Base-by-base conservation (phyloP, 2,888 invertebrate genomes). In the Amphipyra tragopoginis region DNA sequence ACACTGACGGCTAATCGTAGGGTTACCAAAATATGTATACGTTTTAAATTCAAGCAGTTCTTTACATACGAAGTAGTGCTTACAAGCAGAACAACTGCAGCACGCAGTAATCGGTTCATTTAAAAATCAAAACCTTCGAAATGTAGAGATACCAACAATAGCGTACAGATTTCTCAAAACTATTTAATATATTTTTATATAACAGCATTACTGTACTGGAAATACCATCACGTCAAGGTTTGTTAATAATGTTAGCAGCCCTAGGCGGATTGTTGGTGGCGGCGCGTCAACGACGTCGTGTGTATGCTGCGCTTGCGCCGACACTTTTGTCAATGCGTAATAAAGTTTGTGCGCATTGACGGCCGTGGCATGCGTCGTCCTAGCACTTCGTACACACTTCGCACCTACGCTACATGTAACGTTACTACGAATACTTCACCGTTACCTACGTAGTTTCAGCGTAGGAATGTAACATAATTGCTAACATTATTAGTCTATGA, bases 241-340 rank as follows among this genome's bases (percentile, higher is more conserved):
- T 70, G 54, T 64, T 65, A 74, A 73, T 76, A 62, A 59, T 59
- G 50, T 40, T 68, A 70, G 56, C 77, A 81, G 82, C 82, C 78
- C 85, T 80, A 72, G 60, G 73, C 67, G 77, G 72, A 65, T 72
- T 74, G 67, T 58, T 64, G 72, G 56, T 73, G 70, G 59, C 68
- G 63, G 65, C 50, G 69, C 64, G 75, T 77, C 83, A 92, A 92
- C 86, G 84, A 88, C 74, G 87, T 89, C 89, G 86, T 92, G 91
- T 91, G 91, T 93, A 92, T 93, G 88, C 93, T 72, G 72, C 72
- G 77, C 75, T 75, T 75, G 88, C 85, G 65, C 84, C 60, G 56
- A 47, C 68, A 75, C 70, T 66, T 79, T 78, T 83, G 83, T 87
- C 89, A 89, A 90, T 90, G 88, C 90, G 93, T 89, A 89, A 91